A percentile compares a stretch with the other conserved stretches of the same genome.
Evolutionary conservation across 2,797 vertebrate genomes (phyloP).

Genomic region (Okamejei kenojei): DNA sequence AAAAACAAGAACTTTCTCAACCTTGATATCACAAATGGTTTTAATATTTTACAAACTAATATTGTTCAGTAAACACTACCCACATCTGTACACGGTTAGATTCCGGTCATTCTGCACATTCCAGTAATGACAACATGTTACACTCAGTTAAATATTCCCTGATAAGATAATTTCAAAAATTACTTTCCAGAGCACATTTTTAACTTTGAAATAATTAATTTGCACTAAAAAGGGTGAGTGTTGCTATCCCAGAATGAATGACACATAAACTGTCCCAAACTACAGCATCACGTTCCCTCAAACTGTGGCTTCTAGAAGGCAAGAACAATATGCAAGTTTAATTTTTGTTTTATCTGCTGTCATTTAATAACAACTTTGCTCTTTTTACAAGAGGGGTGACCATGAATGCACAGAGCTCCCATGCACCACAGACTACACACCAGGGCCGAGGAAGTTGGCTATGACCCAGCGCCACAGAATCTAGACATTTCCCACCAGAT

Average conservation of each 20-base stretch:
- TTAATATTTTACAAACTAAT: not conserved
- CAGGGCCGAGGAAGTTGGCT: not conserved
- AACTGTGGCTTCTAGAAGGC: too few species aligned
- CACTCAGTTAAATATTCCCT: not conserved
- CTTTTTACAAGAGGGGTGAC: too few species aligned
- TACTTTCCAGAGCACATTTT: not conserved
- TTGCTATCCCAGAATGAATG: not conserved
- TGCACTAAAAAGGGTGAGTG: not conserved
- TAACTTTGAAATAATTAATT: not conserved
- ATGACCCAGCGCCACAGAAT: not conserved
- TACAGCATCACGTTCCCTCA: not conserved
- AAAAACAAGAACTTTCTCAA: not conserved
- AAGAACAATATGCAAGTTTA: too few species aligned
- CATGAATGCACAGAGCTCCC: too few species aligned
- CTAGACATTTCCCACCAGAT: not conserved
- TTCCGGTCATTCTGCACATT: not conserved
- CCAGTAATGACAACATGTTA: not conserved
- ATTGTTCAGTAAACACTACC: not conserved
- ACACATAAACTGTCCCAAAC: not conserved
- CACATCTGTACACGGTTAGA: not conserved
- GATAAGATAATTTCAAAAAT: not conserved
- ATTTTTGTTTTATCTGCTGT: too few species aligned
- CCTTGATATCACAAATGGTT: not conserved
- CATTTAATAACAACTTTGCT: too few species aligned
- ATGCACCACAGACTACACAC: too few species aligned